These are phyloP conservation scores for Heliothis virescens DNA, from an alignment of 1,140 invertebrate species.

Conservation along the genomic window DNA sequence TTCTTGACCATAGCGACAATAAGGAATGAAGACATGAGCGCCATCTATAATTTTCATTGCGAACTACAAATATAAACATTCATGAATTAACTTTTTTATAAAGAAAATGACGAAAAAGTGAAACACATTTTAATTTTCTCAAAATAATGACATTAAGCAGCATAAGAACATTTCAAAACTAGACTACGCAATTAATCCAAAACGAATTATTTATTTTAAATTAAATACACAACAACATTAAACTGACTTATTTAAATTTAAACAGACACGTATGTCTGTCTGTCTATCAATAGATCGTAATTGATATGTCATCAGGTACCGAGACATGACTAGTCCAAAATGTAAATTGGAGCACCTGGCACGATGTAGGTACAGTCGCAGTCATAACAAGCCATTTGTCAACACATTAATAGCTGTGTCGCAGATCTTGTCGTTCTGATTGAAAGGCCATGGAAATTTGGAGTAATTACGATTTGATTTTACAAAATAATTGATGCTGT, in stretches of 20 bases:
- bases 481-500: no score
- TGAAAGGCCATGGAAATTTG: not conserved
- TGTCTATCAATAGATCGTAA: conserved; percentile 7
- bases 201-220: no score
- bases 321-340: conserved; percentile 8
- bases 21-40: not conserved
- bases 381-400: conserved; percentile 37
- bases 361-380: not conserved
- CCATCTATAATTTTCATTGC: not conserved
- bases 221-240: not conserved
- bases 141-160: no score
- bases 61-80: not conserved
- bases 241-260: not conserved
- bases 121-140: no score
- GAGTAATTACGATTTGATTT: not conserved
- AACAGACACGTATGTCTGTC: not conserved
- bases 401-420: conserved; percentile 12
- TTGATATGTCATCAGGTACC: conserved; percentile 19
- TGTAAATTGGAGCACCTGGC: conserved; percentile 28
- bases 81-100: not conserved
- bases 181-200: not conserved
- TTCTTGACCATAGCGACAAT: no score
- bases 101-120: not conserved
- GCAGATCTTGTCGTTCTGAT: not conserved
- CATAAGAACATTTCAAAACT: no score